These are phyloP conservation scores for Muraenolepis orangiensis DNA, from an alignment of 2,797 vertebrate species.

Conservation along the genomic window DNA sequence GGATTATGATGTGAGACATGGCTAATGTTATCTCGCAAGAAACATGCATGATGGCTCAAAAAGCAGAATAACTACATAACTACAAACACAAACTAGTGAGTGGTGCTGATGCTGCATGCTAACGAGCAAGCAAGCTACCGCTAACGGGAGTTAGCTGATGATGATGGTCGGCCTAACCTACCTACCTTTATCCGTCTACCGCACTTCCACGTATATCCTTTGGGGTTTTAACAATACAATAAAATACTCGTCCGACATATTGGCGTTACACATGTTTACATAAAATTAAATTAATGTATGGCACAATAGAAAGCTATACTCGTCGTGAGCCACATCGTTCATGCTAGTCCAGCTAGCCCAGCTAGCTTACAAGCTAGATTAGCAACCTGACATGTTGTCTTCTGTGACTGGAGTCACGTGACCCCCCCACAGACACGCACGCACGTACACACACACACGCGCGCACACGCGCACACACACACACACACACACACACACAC, in stretches of 20 bases:
- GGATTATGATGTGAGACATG: neutral
- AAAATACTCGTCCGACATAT: neutral
- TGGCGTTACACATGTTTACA: neutral
- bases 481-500: neutral
- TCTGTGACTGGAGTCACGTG: constrained; percentile 35
- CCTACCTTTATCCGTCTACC: constrained; percentile 23
- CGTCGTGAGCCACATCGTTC: constrained; percentile 38
- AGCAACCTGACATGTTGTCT: constrained; percentile 57
- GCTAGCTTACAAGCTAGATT: constrained; percentile 52
- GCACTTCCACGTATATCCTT: neutral
- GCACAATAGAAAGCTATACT: neutral
- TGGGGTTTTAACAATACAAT: neutral
- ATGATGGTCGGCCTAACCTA: constrained; percentile 25
- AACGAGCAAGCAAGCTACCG: neutral
- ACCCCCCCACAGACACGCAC: neutral
- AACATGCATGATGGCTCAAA: neutral
- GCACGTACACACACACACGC: neutral
- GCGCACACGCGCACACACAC: neutral
- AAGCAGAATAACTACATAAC: neutral
- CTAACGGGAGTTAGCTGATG: neutral
- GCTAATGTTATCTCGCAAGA: neutral
- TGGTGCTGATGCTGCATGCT: constrained; percentile 51
- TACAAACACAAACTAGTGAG: neutral
- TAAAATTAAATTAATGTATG: neutral
- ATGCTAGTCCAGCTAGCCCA: constrained; percentile 31